A percentile compares a stretch with the other conserved stretches of the same genome.
These are phyloP conservation scores for Papilio dardanus DNA, from an alignment of 1,140 invertebrate genomes.

Conservation along the genomic window DNA sequence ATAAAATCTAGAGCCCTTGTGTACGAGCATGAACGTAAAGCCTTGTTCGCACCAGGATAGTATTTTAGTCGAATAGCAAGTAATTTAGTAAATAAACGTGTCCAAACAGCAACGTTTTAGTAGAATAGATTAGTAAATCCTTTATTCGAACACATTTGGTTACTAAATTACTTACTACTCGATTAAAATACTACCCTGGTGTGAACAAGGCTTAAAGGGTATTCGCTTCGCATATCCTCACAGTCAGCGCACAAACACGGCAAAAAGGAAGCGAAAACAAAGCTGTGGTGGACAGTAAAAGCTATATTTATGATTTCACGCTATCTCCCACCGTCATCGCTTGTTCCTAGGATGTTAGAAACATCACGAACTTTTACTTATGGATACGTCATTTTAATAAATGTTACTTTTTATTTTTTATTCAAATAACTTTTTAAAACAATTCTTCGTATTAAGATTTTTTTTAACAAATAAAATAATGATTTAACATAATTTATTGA, in stretches of 20 bases:
- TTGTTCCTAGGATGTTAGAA: slow-evolving; percentile 45
- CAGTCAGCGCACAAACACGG: slow-evolving; percentile 49
- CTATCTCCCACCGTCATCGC: slow-evolving; percentile 68
- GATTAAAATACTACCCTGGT: too few relatives aligned
- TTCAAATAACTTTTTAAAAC: not conserved
- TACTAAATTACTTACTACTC: too few relatives aligned
- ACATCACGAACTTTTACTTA: slow-evolving; percentile 43
- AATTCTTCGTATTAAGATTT: too few relatives aligned
- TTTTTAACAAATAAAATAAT: not conserved
- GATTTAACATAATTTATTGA: not conserved
- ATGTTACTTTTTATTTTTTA: not conserved
- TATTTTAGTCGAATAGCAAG: too few relatives aligned
- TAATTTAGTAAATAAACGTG: too few relatives aligned
- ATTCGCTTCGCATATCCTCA: slow-evolving; percentile 47
- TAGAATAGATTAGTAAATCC: too few relatives aligned
- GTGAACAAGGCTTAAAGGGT: too few relatives aligned
- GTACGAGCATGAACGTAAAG: slow-evolving; percentile 40
- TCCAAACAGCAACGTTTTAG: too few relatives aligned
- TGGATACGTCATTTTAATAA: not conserved
- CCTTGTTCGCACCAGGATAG: too few relatives aligned
- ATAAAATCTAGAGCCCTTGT: slow-evolving; percentile 34
- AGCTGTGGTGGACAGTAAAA: slow-evolving; percentile 63
- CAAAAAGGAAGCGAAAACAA: slow-evolving; percentile 64
- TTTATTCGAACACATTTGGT: too few relatives aligned
- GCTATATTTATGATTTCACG: slow-evolving; percentile 76